A percentile compares a stretch with the other conserved stretches of the same genome.
Evolutionary conservation across 2,797 vertebrate genomes (phyloP).

Genomic region (Psittacula derbiana): DNA sequence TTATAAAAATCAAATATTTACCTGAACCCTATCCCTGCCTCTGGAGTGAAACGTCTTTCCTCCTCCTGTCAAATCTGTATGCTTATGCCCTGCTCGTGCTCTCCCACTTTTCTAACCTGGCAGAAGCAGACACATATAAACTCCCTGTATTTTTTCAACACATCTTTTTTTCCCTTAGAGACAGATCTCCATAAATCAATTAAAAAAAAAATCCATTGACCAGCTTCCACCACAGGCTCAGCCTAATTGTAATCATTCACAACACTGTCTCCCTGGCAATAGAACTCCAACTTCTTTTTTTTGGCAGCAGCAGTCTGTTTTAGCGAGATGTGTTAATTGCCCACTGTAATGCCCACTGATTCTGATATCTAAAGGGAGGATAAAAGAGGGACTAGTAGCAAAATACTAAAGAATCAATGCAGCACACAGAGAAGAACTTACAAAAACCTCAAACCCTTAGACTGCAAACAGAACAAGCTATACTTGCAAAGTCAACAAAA

Average conservation of each 20-base stretch:
- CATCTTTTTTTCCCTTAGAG: not conserved
- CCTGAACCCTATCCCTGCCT: not conserved
- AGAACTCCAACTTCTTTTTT: not conserved
- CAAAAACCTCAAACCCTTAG: not conserved
- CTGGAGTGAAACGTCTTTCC: not conserved
- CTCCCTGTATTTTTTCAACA: not conserved
- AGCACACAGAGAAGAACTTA: not conserved
- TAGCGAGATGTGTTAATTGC: not conserved
- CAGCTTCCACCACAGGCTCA: not conserved
- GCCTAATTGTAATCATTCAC: not conserved
- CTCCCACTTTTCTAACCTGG: not conserved
- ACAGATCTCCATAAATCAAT: not conserved
- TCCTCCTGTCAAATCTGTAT: not conserved
- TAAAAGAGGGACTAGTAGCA: not conserved
- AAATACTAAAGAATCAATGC: not conserved
- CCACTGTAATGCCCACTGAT: not conserved
- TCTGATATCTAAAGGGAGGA: not conserved
- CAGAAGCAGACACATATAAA: not conserved
- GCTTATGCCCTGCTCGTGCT: not conserved
- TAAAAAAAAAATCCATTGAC: not conserved
- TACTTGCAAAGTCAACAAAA: not conserved
- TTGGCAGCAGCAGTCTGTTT: not conserved
- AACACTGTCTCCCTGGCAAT: not conserved
- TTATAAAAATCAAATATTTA: not conserved
- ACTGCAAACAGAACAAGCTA: not conserved